A percentile compares a stretch with the other conserved stretches of the same genome.
Evolutionary conservation across 35 echinoderm and acorn worm species (phyloP).

Genomic region (Apostichopus japonicus): DNA sequence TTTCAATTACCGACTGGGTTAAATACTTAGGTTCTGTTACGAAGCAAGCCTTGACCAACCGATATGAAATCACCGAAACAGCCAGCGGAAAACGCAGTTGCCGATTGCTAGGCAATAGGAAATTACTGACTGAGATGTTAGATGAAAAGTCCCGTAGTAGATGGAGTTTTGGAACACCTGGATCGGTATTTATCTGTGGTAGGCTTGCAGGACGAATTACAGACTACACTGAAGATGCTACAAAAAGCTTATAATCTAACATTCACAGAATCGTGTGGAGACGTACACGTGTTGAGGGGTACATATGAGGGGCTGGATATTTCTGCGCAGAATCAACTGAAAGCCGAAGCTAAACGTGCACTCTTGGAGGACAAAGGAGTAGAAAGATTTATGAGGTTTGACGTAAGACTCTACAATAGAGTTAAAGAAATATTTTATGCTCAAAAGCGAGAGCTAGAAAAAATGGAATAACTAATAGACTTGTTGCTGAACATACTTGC

Average conservation of each 20-base stretch:
- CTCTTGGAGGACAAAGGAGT: not conserved
- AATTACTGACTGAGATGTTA: no score
- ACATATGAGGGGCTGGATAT: not conserved
- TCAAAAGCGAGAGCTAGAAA: no score
- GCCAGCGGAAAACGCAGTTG: no score
- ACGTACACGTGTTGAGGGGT: not conserved
- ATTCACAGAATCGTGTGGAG: not conserved
- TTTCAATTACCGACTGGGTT: no score
- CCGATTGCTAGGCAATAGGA: no score
- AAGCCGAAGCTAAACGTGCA: not conserved
- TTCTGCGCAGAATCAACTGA: not conserved
- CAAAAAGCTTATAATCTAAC: conserved; percentile 13
- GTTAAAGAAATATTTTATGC: not conserved
- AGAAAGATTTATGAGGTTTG: not conserved
- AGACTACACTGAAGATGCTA: not conserved
- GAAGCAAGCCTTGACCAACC: no score
- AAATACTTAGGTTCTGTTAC: no score
- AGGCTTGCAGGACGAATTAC: not conserved
- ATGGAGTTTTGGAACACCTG: not conserved
- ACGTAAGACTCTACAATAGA: conserved; percentile 1
- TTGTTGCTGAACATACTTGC: no score
- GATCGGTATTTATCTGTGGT: conserved; percentile 11
- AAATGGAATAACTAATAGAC: no score
- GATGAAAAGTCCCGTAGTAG: not conserved
- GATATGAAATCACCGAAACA: not conserved